Base-by-base conservation (phyloP, 2,888 invertebrate species). In the Drosophila monieri region DNA sequence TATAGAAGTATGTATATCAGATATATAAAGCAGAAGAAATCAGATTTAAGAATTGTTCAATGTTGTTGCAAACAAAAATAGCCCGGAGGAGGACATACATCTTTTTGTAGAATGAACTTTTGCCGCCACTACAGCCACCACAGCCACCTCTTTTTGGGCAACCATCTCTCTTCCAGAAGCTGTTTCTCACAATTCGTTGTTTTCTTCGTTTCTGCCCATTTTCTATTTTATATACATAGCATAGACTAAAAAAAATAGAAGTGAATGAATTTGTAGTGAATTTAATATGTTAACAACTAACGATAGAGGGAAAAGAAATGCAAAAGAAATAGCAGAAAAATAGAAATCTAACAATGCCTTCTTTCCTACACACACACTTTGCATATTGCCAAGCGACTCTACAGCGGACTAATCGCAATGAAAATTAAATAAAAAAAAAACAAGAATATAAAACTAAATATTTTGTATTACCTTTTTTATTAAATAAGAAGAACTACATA, bases 401-500 rank as follows among this genome's bases (percentile, higher is more conserved):
- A 51, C 35, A 51, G 18, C 30, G 25, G 21, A 47, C 18, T 25
- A 56, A 53, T 60, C 61, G 30, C 41, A 39, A 62, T 41, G n/a
- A 14, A 44, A 15, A 14, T n/a, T 39, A 62, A 32, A 27, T 27
- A 64, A 62, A 21, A 9, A 49, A 64, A 62, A 15, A 51, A n/a
- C n/a, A 48, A 25, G 32, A 47, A 58, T 58, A 64, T 64, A 68
- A 66, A 57, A 79, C 78, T 64, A 64, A 77, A 86, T 77, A 80
- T 86, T 84, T 80, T 80, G 71, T 80, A 86, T 84, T 84, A 86
- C 37, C 39, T 41, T 69, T 77, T 86, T 77, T 80, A 69, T 14
- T 18, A 37, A 48, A 55, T 48, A 49, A 51, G 21, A 44, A 27
- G 9, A 54, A 3, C 59, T 57, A 59, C 27, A 59, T 59, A n/a